Percentiles rank a stretch among this genome's conserved stretches.
Evolutionary conservation across 2,113 vertebrate species (phyloP).

Genomic region (Symphodus melops): DNA sequence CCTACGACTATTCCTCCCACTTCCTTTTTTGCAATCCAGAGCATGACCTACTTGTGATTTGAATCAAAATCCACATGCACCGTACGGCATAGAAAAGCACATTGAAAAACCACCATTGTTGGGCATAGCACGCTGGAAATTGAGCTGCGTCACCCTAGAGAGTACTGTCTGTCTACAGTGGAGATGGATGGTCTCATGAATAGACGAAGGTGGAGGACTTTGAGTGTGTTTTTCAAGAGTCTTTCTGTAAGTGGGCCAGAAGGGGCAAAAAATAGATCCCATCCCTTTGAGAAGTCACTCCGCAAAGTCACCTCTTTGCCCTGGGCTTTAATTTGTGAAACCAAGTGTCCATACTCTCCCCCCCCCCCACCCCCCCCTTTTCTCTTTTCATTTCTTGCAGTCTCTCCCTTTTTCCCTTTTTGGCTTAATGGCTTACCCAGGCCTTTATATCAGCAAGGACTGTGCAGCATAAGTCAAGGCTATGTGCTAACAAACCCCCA

Average conservation of each 20-base stretch:
- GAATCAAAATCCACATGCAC: constrained; percentile 61
- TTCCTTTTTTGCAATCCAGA: constrained; percentile 30
- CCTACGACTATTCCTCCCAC: constrained; percentile 25
- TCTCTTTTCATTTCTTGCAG: constrained; percentile 37
- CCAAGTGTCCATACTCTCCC: constrained; percentile 53
- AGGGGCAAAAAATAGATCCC: constrained; percentile 75
- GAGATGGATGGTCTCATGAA: constrained; percentile 76
- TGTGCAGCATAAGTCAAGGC: constrained; percentile 51
- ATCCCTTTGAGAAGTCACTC: constrained; percentile 72
- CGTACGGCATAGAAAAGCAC: constrained; percentile 36
- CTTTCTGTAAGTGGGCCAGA: constrained; percentile 71
- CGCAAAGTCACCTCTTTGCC: constrained; percentile 80
- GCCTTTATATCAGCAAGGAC: constrained; percentile 43
- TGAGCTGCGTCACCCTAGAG: constrained; percentile 49
- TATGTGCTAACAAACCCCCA: constrained; percentile 69
- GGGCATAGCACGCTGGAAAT: constrained; percentile 49
- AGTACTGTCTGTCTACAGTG: constrained; percentile 51
- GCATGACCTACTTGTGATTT: constrained; percentile 66
- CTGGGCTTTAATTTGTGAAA: constrained; percentile 67
- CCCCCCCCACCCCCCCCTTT: no score
- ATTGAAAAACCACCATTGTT: constrained; percentile 41
- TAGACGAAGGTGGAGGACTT: constrained; percentile 52
- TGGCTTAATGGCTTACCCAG: constrained; percentile 75
- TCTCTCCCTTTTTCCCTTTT: constrained; percentile 42
- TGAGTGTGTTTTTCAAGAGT: constrained; percentile 65